Conservation (phyloP, 2,797 vertebrate genomes). For the Tachyglossus aculeatus region DNA sequence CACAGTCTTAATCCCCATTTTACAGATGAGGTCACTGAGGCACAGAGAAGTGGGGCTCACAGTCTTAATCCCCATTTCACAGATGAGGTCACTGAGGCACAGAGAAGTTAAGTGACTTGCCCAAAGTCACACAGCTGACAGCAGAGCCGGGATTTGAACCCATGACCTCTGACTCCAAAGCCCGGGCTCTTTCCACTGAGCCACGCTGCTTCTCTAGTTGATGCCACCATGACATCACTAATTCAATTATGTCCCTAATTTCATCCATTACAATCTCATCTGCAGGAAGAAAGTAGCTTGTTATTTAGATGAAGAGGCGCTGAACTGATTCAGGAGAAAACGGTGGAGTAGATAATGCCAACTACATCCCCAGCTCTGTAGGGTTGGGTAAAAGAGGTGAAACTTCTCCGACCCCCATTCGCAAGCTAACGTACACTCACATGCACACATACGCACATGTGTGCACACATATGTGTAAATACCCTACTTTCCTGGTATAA, state of each 20-base stretch:
- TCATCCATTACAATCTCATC: constrained; percentile 68
- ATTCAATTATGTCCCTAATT: constrained; percentile 70
- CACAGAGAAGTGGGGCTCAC: no score
- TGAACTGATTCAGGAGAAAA: constrained; percentile 45
- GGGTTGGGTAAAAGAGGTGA: neutral
- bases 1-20: no score
- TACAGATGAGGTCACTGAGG: no score
- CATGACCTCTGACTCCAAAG: no score
- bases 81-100: no score
- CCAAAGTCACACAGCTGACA: no score
- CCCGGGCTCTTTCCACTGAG: no score
- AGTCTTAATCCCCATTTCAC: no score
- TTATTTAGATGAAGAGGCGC: constrained; percentile 59
- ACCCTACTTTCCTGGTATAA: constrained; percentile 12
- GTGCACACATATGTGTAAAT: neutral
- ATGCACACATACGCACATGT: neutral
- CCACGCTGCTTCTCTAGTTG: no score
- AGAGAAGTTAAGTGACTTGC: no score
- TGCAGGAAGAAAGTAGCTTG: constrained; percentile 58
- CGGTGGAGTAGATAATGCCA: neutral
- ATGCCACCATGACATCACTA: constrained; percentile 67
- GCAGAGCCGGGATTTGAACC: no score
- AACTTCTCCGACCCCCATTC: neutral
- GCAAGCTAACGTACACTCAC: neutral
- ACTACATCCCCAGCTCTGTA: neutral